Evolutionary conservation across 92 coral and sea anemone genomes (phyloP).

Genomic region (Montipora capitata): DNA sequence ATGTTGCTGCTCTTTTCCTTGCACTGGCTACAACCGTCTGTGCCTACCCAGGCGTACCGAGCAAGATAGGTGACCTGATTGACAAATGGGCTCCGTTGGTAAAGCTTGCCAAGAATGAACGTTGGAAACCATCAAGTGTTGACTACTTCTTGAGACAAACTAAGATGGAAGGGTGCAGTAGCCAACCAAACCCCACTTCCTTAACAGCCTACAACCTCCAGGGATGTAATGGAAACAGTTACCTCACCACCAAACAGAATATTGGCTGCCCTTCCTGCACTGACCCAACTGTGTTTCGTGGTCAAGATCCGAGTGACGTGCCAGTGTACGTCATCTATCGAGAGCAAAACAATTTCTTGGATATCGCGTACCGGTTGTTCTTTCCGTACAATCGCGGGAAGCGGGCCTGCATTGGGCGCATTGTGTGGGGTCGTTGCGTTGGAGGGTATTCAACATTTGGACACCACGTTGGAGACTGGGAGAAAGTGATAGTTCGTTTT

Average conservation of each 20-base stretch:
- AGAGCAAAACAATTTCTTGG: conserved; percentile 3
- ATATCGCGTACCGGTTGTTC: conserved; percentile 67
- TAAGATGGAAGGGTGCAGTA: conserved; percentile 19
- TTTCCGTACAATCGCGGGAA: conserved; percentile 75
- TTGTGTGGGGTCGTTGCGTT: background rate
- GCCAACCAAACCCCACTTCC: background rate
- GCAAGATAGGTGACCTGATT: conserved; percentile 9
- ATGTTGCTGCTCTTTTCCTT: conserved; percentile 32
- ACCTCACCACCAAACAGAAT: no score
- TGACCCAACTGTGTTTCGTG: conserved; percentile 27
- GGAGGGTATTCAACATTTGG: conserved; percentile 27
- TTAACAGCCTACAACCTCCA: no score
- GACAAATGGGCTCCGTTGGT: conserved; percentile 55
- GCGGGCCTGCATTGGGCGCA: conserved; percentile 43
- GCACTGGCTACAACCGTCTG: conserved; percentile 13
- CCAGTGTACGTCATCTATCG: conserved; percentile 43
- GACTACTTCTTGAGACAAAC: conserved; percentile 37
- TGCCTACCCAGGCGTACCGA: background rate
- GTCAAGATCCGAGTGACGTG: conserved; percentile 15
- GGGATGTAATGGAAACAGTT: no score
- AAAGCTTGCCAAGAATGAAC: conserved; percentile 24
- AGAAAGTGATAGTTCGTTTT: conserved; percentile 3
- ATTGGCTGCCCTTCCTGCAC: background rate
- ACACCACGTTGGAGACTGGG: conserved; percentile 32
- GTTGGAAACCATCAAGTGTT: conserved; percentile 55